Evolutionary conservation across 2,888 invertebrate genomes (phyloP), one percentile per base, ranked within the genome.

Genomic region (Dorcus parallelipipedus): DNA sequence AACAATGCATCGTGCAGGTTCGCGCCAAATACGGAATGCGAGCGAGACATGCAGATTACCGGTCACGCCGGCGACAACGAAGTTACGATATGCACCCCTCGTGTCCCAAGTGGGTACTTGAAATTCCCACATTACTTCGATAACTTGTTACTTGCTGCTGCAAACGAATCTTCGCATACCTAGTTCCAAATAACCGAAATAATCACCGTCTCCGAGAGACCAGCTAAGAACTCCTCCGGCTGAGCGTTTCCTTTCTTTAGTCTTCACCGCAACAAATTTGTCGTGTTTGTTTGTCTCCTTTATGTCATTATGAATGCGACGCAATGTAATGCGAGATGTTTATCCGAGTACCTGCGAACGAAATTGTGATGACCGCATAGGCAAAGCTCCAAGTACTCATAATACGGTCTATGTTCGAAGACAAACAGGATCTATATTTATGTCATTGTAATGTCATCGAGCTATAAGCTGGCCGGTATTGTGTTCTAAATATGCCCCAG

Each of bases 361-460:
- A 58, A 61, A 61, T 59, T 65, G 65, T 60, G 58, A 64, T 75
- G 74, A 73, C 74, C 74, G 74, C 73, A 72, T 73, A 73, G 73
- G 73, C 73, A 73, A 67, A 61, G 67, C 69, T 73, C 71, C 71
- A 71, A 71, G 67, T 70, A 62, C 67, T 67, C 68, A 71, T 71
- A 73, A 73, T 73, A 64, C 70, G 65, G 65, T 70, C 69, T 70
- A 74, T 73, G 70, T 72, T 70, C 62, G 66, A 73, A 76, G 75
- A 76, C 76, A 76, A 75, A 76, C 74, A 73, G 69, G 71, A 67
- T 69, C 72, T 75, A 77, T 75, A 77, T 77, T 76, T 76, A 75
- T 76, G 77, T 77, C 76, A 77, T 77, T 75, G 74, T 75, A 75
- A 76, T 76, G 76, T 76, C 76, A 74, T 74, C 74, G 71, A 60